Evolutionary conservation across 2,888 invertebrate species (phyloP).

Genomic region (Zaprionus obscuricornis): DNA sequence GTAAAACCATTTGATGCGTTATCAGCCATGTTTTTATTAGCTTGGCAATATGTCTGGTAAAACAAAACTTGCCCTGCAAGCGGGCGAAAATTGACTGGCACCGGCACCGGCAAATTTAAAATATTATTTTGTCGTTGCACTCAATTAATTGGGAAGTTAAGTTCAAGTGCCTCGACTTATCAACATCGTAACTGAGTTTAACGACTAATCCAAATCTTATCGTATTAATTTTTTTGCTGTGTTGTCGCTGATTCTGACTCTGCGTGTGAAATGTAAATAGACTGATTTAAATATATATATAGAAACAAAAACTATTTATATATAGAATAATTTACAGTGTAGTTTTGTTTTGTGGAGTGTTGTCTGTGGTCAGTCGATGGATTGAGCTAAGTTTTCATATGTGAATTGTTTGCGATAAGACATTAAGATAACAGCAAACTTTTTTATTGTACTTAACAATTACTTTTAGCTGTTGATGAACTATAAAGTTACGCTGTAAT

Average conservation of each 20-base stretch:
- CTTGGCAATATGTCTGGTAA: background rate
- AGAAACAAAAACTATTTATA: background rate
- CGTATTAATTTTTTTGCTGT: background rate
- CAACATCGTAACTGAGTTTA: constrained; percentile 19
- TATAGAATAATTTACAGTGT: background rate
- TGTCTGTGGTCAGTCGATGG: constrained; percentile 50
- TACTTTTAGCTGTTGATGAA: background rate
- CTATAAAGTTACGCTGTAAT: too few species aligned
- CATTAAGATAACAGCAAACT: background rate
- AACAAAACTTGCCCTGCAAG: background rate
- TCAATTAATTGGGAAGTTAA: background rate
- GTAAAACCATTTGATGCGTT: constrained; percentile 32
- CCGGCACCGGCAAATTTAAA: too few species aligned
- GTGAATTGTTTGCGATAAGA: constrained; percentile 3
- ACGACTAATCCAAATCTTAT: constrained; percentile 37
- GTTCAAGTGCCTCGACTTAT: constrained; percentile 40
- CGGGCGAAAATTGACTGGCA: constrained; percentile 16
- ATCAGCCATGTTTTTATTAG: constrained; percentile 44
- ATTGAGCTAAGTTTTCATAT: background rate
- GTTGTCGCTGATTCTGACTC: background rate
- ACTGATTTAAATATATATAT: background rate
- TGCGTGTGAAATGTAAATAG: too few species aligned
- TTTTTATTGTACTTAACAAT: too few species aligned
- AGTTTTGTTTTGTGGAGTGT: background rate
- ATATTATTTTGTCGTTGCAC: constrained; percentile 24